Evolutionary conservation across 2,113 vertebrate species (phyloP), one percentile per base, ranked within the genome.

Genomic region (Chaetura pelagica): DNA sequence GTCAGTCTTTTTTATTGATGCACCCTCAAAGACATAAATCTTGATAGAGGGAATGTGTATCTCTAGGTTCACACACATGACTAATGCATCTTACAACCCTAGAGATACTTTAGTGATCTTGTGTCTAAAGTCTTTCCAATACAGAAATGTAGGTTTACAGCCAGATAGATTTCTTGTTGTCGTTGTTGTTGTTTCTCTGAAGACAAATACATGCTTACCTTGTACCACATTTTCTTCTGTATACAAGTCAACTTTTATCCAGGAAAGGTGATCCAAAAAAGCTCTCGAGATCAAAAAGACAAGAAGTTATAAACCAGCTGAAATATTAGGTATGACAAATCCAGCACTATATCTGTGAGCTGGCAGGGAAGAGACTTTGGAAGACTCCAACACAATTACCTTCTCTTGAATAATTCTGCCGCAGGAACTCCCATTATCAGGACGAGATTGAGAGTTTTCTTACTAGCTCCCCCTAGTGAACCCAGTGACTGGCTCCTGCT

Each of bases 391-490:
- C 19, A 49, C 24, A 42, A 13, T 32, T 63, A 15, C 30, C 55
- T 63, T 74, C 71, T 81, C 54, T 91, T 72, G 51, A 89, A 64
- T 63, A 92, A 78, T 79, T 88, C 68, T 92, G 64, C 64, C 72
- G 48, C 49, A 73, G 32, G 57, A 93, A 27, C 42, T 66, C 35
- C 59, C 59, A 35, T 67, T 67, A 73, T 30, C 49, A 21, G 14
- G 2, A 23, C 69, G 38, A 85, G 40, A 30, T 10, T 19, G 64
- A 57, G 69, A 66, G 26, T 40, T 92, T 97, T 91, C 88, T 96
- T 96, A 93, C 80, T 93, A 91, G 95, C 96, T 95, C 94, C 96
- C 96, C 63, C 96, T 97, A 96, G 93, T 95, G 97, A 97, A 66
- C 29, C 69, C 77, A 86, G 49, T 26, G 58, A 40, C 57, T 35